Percentiles rank a stretch among this genome's conserved stretches.
phyloP scores from a whole-genome alignment of 2,888 invertebrate genomes.

The Lepetodrilus schrolli region DNA sequence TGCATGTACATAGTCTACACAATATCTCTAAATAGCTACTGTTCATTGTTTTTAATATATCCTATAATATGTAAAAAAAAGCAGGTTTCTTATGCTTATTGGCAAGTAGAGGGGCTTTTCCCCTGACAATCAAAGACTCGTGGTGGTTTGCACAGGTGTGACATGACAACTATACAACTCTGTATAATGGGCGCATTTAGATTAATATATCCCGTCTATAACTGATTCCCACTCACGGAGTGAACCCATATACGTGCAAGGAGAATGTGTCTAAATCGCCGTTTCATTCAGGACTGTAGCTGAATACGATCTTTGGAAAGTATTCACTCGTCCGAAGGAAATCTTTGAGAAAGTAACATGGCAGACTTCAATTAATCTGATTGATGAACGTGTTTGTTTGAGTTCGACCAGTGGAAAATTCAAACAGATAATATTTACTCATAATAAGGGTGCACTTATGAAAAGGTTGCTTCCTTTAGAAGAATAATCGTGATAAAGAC shows the following conservation, averaged over 20 bases:
- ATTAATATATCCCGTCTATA: background rate
- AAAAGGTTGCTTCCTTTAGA: background rate
- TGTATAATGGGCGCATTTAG: background rate
- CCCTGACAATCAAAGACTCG: too few relatives aligned
- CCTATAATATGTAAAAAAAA: too few relatives aligned
- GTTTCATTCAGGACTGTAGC: background rate
- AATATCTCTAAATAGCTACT: too few relatives aligned
- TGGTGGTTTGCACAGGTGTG: background rate
- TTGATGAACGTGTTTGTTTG: slow-evolving; percentile 40
- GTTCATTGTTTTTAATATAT: too few relatives aligned
- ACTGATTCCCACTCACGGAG: background rate
- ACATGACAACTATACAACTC: background rate
- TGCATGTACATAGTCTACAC: too few relatives aligned
- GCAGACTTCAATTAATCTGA: slow-evolving; percentile 34
- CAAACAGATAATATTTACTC: slow-evolving; percentile 36
- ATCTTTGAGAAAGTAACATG: slow-evolving; percentile 34
- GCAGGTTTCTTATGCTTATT: too few relatives aligned
- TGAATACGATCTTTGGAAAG: background rate
- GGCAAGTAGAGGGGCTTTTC: too few relatives aligned
- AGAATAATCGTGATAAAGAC: background rate
- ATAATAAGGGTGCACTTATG: slow-evolving; percentile 30
- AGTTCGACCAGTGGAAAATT: slow-evolving; percentile 40
- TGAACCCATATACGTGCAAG: background rate
- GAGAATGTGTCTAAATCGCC: background rate
- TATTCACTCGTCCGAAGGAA: background rate